Conservation (phyloP, 2,113 vertebrate genomes). For the Proteles cristata region DNA sequence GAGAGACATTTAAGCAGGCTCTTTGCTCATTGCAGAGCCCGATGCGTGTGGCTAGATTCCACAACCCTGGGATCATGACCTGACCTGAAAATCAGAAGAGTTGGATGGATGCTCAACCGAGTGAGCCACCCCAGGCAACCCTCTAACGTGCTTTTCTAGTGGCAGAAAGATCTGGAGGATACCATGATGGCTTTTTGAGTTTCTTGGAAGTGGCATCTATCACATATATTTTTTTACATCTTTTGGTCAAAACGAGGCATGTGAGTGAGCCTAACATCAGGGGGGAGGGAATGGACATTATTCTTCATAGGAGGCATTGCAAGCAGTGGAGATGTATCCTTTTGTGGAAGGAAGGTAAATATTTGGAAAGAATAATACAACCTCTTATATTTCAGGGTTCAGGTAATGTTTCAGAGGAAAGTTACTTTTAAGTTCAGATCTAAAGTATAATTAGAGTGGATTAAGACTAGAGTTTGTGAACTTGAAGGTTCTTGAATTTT, state of each 20-base stretch:
- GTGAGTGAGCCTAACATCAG: neutral
- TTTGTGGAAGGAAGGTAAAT: neutral
- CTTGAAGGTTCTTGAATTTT: constrained; percentile 6
- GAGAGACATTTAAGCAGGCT: too few species aligned
- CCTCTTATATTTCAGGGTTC: neutral
- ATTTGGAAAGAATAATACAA: neutral
- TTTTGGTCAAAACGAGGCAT: neutral
- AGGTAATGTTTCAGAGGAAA: neutral
- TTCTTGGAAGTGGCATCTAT: neutral
- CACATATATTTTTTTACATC: neutral
- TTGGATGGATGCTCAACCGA: too few species aligned
- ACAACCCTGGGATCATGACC: too few species aligned
- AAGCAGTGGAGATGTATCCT: neutral
- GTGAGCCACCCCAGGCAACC: too few species aligned
- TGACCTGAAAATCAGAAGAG: too few species aligned
- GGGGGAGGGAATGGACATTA: neutral
- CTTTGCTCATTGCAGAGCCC: too few species aligned
- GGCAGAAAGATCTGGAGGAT: neutral
- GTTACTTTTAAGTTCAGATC: constrained; percentile 44
- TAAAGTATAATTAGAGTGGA: neutral
- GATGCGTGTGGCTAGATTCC: too few species aligned
- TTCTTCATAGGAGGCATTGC: neutral
- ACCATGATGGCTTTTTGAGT: neutral
- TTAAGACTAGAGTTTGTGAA: constrained; percentile 1
- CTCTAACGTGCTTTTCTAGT: neutral